phyloP scores from a whole-genome alignment of 2,113 vertebrate species.

The Percina caprodes region DNA sequence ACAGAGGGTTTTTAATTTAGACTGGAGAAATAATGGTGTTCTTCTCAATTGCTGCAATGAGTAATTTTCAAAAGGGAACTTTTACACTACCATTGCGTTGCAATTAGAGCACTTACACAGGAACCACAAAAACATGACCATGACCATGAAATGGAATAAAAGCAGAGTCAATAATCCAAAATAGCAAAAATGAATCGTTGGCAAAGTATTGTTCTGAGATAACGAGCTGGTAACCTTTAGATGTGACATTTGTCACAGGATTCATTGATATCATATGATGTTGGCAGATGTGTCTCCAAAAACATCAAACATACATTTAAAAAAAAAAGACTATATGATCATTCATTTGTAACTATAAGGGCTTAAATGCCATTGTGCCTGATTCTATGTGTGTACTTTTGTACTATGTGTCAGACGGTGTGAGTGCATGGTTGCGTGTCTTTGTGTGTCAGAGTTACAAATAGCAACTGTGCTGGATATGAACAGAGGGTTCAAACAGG shows the following conservation, averaged over 20 bases:
- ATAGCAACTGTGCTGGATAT: neutral
- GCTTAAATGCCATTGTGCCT: neutral
- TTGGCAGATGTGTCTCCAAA: neutral
- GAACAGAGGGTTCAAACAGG: conserved; percentile 36
- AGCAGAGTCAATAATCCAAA: conserved; percentile 17
- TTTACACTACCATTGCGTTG: conserved; percentile 24
- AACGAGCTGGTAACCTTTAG: conserved; percentile 7
- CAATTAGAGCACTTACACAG: conserved; percentile 42
- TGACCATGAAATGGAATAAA: conserved; percentile 23
- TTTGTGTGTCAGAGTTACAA: conserved; percentile 1
- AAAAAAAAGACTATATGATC: neutral
- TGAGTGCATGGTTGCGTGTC: neutral
- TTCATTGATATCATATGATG: neutral
- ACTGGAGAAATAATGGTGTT: conserved; percentile 57
- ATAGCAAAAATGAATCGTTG: neutral
- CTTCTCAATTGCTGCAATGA: conserved; percentile 48
- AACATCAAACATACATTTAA: neutral
- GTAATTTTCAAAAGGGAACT: conserved; percentile 53
- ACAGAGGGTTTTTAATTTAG: conserved; percentile 70
- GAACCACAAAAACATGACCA: conserved; percentile 24
- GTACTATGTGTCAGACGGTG: neutral
- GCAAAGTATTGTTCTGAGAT: neutral
- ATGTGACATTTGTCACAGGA: neutral
- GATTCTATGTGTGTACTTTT: neutral
- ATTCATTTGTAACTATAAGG: neutral